phyloP scores from a whole-genome alignment of 2,113 vertebrate species.

The Brachypodius melanocephalos region DNA sequence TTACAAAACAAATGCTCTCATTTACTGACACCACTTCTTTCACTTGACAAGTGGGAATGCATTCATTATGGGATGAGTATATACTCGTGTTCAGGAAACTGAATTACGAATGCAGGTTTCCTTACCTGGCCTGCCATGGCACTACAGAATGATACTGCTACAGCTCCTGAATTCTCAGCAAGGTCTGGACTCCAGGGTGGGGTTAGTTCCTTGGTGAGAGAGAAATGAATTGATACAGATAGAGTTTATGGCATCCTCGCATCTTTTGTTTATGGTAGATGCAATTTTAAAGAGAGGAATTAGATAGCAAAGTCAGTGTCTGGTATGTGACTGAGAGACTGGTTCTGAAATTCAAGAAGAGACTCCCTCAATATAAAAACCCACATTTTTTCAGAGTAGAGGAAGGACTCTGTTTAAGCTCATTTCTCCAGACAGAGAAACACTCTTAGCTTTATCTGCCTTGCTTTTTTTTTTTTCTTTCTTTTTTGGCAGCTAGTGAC shows the following conservation, averaged over 20 bases:
- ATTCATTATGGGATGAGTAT: not conserved
- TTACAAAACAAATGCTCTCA: not conserved
- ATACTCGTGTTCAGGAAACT: not conserved
- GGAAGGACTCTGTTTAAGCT: not conserved
- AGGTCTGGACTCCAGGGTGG: not conserved
- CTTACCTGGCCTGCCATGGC: slow-evolving; percentile 35
- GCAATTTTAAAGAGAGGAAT: not conserved
- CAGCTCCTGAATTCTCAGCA: slow-evolving; percentile 39
- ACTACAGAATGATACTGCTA: slow-evolving; percentile 22
- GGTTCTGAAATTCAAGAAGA: not conserved
- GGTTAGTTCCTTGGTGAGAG: slow-evolving; percentile 27
- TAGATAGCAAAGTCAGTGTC: not conserved
- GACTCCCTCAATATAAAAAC: not conserved
- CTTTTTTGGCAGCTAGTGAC: not conserved
- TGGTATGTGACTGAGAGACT: not conserved
- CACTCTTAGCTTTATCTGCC: not conserved
- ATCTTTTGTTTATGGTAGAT: not conserved
- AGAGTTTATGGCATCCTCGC: not conserved
- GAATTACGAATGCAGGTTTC: not conserved
- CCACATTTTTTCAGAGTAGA: not conserved
- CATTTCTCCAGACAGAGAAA: not conserved
- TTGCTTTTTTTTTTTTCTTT: not conserved
- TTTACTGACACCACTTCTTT: not conserved
- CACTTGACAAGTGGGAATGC: not conserved
- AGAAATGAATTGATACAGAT: slow-evolving; percentile 1